phyloP scores from a whole-genome alignment of 2,113 vertebrate genomes.

The Microtus ochrogaster region DNA sequence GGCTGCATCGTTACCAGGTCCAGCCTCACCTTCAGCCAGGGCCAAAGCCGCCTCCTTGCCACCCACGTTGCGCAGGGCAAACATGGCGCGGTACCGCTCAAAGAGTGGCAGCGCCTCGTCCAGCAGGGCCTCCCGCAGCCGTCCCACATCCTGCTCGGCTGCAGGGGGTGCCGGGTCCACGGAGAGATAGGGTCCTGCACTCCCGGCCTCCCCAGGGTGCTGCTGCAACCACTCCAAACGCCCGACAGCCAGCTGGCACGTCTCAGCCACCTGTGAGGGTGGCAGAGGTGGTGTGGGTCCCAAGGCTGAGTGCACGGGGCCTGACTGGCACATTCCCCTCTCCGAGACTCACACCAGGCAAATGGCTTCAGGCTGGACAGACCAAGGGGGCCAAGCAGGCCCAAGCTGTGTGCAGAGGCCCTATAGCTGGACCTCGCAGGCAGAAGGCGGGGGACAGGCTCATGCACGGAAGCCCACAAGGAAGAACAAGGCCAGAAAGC shows the following conservation, averaged over 20 bases:
- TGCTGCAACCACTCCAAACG: constrained; percentile 93
- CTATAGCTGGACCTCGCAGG: too few relatives aligned
- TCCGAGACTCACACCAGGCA: neutral
- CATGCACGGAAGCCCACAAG: neutral
- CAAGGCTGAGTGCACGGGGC: neutral
- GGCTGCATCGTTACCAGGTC: too few relatives aligned
- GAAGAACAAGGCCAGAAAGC: too few relatives aligned
- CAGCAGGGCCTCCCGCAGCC: constrained; percentile 88
- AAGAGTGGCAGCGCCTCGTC: constrained; percentile 91
- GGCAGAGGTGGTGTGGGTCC: neutral
- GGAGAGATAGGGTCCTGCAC: constrained; percentile 89
- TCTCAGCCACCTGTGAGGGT: constrained; percentile 93
- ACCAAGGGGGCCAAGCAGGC: neutral
- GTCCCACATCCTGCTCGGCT: constrained; percentile 80
- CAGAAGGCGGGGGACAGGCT: neutral
- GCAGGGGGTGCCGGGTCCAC: constrained; percentile 95
- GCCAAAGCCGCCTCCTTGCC: constrained; percentile 91
- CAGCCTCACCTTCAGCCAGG: constrained; percentile 91
- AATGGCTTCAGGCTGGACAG: neutral
- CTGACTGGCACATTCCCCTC: too few relatives aligned
- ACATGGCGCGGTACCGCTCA: constrained; percentile 97
- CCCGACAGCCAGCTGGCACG: constrained; percentile 93
- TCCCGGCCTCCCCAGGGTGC: constrained; percentile 55
- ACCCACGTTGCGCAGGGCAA: constrained; percentile 93
- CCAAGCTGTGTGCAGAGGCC: neutral